Evolutionary conservation across 2,888 invertebrate species (phyloP).

Genomic region (Caenorhabditis wallacei): DNA sequence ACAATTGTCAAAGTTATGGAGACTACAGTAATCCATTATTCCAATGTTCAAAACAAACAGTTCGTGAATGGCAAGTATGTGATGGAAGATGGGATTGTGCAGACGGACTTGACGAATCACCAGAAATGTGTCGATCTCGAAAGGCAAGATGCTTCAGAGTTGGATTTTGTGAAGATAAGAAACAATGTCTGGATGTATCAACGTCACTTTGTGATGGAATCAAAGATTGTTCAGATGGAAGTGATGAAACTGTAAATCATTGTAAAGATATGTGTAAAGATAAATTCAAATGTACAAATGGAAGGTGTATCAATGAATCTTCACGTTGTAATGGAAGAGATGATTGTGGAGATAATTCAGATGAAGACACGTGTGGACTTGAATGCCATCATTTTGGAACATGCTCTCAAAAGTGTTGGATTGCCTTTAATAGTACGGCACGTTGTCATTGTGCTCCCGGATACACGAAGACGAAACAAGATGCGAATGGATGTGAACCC

Average conservation of each 20-base stretch:
- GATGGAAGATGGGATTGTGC: conserved; percentile 87
- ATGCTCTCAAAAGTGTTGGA: conserved; percentile 68
- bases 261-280: conserved; percentile 50
- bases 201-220: conserved; percentile 85
- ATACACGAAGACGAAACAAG: conserved; percentile 36
- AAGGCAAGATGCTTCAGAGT: conserved; percentile 34
- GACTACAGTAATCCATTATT: conserved; percentile 23
- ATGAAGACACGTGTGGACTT: conserved; percentile 66
- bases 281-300: conserved; percentile 56
- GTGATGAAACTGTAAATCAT: conserved; percentile 85
- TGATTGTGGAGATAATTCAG: conserved; percentile 86
- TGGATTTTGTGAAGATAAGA: conserved; percentile 36
- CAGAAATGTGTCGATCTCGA: conserved; percentile 46
- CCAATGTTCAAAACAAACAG: conserved; percentile 36
- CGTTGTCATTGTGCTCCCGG: conserved; percentile 67
- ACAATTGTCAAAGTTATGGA: conserved; percentile 30
- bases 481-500: conserved; percentile 35
- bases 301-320: conserved; percentile 58
- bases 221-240: conserved; percentile 86
- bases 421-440: conserved; percentile 30
- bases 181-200: conserved; percentile 45
- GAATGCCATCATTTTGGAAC: conserved; percentile 68
- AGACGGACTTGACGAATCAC: conserved; percentile 84
- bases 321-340: conserved; percentile 88
- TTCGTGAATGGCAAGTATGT: conserved; percentile 84